Evolutionary conservation across 2,888 invertebrate species (phyloP), one percentile per base, ranked within the genome.

Genomic region (Zygaena filipendulae): DNA sequence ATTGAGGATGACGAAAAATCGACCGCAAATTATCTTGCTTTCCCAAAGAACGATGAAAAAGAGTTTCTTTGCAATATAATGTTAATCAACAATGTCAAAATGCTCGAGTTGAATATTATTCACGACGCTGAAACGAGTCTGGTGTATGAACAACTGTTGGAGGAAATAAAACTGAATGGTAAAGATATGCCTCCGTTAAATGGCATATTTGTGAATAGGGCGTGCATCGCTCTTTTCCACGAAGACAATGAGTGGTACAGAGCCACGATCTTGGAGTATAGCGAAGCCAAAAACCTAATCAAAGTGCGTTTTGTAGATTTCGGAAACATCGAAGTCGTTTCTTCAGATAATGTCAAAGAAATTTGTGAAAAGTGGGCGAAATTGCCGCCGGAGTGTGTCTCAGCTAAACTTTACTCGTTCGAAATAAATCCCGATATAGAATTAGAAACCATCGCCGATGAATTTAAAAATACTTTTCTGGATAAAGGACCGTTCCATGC

Each of bases 241-340:
- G 82, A 81, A 27, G 89, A 91, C 49, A 67, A 71, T 1, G 45
- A 61, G 18, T 93, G 91, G 91, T 91, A 91, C 53, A 80, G 93
- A 34, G 91, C 87, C 0, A 49, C 75, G 8, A 81, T 93, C 27
- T 54, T 81, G 22, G 72, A 83, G 27, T 64, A 79, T 26, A 70
- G 81, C 38, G 52, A 67, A 18, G 43, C 46, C 0, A 55, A 69
- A 10, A 58, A 63, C 4, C 46, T 57, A 27, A 77, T 88, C 0
- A 81, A 82, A 45, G 85, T 92, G 0, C 70, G 79, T 38, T 93
- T 87, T 57, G 84, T 92, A 1, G 92, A 93, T 59, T 92, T 84
- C 48, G 90, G 92, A 2, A 90, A 90, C 45, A 59, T 71, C 4
- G 86, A 86, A 49, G 45, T 68, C 1, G 62, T 87, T 11, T 38